Evolutionary conservation across 2,797 vertebrate species (phyloP).

Genomic region (Capromys pilorides): DNA sequence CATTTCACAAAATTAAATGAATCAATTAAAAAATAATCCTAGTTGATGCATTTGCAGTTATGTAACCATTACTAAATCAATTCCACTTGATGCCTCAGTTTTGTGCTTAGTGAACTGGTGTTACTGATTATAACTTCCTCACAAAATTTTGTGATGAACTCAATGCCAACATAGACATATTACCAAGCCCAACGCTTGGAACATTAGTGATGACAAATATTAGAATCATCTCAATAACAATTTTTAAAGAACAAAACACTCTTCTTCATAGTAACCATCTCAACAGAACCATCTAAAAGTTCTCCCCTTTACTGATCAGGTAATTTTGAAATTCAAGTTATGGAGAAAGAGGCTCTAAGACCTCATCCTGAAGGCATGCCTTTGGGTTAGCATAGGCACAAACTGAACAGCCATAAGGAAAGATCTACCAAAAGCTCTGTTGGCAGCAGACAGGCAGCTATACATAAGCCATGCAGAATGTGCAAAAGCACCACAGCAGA

Average conservation of each 20-base stretch:
- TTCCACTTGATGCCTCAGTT: neutral
- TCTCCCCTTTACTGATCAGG: neutral
- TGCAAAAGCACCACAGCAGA: neutral
- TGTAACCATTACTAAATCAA: neutral
- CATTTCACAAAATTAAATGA: neutral
- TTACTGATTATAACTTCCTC: neutral
- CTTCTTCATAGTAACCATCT: neutral
- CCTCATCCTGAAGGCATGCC: slow-evolving; percentile 62
- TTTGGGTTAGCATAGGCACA: slow-evolving; percentile 1
- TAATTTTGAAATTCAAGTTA: slow-evolving; percentile 39
- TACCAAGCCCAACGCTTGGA: neutral
- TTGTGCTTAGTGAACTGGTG: neutral
- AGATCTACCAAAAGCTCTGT: neutral
- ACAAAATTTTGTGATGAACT: neutral
- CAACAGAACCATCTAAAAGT: neutral
- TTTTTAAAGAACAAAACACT: neutral
- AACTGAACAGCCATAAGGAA: neutral
- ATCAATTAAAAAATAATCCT: neutral
- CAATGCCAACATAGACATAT: neutral
- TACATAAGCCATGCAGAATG: neutral
- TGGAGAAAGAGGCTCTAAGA: slow-evolving; percentile 67
- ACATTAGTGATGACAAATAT: neutral
- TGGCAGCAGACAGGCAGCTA: neutral
- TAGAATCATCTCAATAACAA: neutral
- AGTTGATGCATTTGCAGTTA: neutral